phyloP scores from a whole-genome alignment of 2,888 invertebrate species.

The Lordiphosa andalusiaca region DNA sequence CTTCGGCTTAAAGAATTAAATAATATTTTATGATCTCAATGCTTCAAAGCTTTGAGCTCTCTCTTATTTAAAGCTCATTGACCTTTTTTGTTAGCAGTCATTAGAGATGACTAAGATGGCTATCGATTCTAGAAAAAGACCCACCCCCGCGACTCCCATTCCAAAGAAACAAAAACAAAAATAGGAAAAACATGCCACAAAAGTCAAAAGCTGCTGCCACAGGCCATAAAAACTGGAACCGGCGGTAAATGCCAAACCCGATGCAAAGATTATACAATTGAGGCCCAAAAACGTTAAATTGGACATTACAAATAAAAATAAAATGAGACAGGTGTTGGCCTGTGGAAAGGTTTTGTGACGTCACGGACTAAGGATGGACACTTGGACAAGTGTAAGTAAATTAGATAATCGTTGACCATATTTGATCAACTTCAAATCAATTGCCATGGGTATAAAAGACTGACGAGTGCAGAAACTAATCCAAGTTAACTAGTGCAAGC shows the following conservation, averaged over 20 bases:
- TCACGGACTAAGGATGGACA: conserved; percentile 28
- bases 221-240: conserved; percentile 25
- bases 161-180: conserved; percentile 14
- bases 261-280: conserved; percentile 28
- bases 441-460: conserved; percentile 51
- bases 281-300: conserved; percentile 19
- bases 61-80: too few relatives aligned
- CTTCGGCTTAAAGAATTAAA: too few relatives aligned
- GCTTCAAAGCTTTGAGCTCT: too few relatives aligned
- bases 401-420: conserved; percentile 61
- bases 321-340: conserved; percentile 31
- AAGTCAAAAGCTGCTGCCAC: conserved; percentile 18
- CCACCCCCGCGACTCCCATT: conserved; percentile 4
- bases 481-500: conserved; percentile 27
- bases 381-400: conserved; percentile 9
- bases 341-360: conserved; percentile 41
- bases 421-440: conserved; percentile 20
- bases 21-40: too few relatives aligned
- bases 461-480: conserved; percentile 11
- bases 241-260: conserved; percentile 38
- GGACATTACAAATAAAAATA: conserved; percentile 15
- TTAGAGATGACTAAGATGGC: neutral
- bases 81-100: too few relatives aligned
- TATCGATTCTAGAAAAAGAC: conserved; percentile 31
- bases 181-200: conserved; percentile 16